phyloP scores from a whole-genome alignment of 37 sponge, comb jelly and placozoan genomes.

The Trichoplax adhaerens region DNA sequence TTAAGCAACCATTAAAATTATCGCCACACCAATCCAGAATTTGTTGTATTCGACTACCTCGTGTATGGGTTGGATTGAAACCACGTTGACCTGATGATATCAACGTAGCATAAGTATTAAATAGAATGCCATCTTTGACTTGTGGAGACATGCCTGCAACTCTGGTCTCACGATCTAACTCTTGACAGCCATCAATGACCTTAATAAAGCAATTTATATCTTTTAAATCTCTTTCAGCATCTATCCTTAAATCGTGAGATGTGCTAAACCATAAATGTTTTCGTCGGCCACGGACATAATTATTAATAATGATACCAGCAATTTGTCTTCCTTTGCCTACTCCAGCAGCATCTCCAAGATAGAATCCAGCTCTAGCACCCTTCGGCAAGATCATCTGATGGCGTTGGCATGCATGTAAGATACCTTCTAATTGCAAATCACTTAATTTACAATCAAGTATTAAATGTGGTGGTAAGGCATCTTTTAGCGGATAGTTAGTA shows the following conservation, averaged over 20 bases:
- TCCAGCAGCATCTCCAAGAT: slow-evolving; percentile 50
- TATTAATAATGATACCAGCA: slow-evolving; percentile 36
- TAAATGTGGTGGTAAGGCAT: slow-evolving; percentile 10
- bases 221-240: slow-evolving; percentile 34
- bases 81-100: slow-evolving; percentile 12
- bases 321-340: slow-evolving; percentile 51
- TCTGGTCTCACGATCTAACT: slow-evolving; percentile 44
- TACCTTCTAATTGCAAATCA: slow-evolving; percentile 33
- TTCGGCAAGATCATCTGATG: slow-evolving; percentile 28
- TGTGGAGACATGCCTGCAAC: slow-evolving; percentile 27
- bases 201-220: slow-evolving; percentile 42
- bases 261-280: slow-evolving; percentile 46
- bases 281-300: slow-evolving; percentile 21
- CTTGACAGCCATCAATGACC: slow-evolving; percentile 45
- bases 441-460: slow-evolving; percentile 6
- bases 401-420: slow-evolving; percentile 38
- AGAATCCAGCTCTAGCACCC: slow-evolving; percentile 34
- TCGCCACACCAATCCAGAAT: slow-evolving; percentile 37
- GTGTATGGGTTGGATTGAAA: neutral
- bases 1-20: slow-evolving; percentile 28
- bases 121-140: slow-evolving; percentile 37
- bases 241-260: slow-evolving; percentile 32
- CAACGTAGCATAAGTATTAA: slow-evolving; percentile 43
- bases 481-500: slow-evolving; percentile 11
- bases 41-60: slow-evolving; percentile 25